phyloP scores from a whole-genome alignment of 64 coral and sea anemone genomes.

The Catalaphyllia jardinei region DNA sequence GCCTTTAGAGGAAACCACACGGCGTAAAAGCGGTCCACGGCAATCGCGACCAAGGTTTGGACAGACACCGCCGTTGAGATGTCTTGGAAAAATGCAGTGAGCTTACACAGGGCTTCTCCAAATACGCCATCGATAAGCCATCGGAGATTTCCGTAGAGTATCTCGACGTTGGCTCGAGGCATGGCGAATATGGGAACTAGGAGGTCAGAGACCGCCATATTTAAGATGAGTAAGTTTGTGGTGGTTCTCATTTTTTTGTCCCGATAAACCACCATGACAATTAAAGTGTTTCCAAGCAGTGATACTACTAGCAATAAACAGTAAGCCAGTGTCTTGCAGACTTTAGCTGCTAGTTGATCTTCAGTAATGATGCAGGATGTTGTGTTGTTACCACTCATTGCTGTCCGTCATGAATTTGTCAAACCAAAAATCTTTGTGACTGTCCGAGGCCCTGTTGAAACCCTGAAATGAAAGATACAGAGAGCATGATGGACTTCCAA shows the following conservation, averaged over 20 bases:
- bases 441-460: not conserved
- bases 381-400: constrained; percentile 24
- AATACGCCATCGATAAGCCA: constrained; percentile 35
- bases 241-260: constrained; percentile 48
- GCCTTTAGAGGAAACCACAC: constrained; percentile 54
- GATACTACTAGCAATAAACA: constrained; percentile 13
- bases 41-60: constrained; percentile 46
- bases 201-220: constrained; percentile 62
- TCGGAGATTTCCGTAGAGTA: constrained; percentile 11
- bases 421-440: not conserved
- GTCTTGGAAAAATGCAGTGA: constrained; percentile 44
- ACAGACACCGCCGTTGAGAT: constrained; percentile 36
- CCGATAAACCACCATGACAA: constrained; percentile 41
- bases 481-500: too few species aligned
- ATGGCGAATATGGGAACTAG: constrained; percentile 49
- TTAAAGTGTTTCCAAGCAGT: constrained; percentile 42
- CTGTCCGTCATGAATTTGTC: not conserved
- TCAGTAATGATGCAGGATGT: not conserved
- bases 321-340: constrained; percentile 25
- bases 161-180: constrained; percentile 42
- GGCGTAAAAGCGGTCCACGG: constrained; percentile 49
- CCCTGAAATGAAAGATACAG: too few species aligned
- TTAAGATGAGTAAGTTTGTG: constrained; percentile 59
- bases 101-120: constrained; percentile 47
- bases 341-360: constrained; percentile 18